Percentiles rank a stretch among this genome's conserved stretches.
Conservation (phyloP, 2,797 vertebrate species). For the Hemitrygon akajei region DNA sequence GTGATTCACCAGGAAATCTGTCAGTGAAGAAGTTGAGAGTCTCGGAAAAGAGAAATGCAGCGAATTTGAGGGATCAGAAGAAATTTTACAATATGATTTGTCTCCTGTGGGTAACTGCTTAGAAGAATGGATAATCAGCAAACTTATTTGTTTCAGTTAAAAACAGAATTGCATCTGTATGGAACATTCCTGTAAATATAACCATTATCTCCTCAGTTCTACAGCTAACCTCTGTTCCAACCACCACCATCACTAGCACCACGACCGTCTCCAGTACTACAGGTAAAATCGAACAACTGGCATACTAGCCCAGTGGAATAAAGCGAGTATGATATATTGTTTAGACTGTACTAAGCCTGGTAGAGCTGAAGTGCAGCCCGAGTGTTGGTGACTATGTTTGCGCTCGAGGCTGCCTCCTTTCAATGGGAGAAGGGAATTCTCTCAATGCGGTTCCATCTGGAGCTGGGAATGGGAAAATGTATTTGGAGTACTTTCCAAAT, state of each 20-base stretch:
- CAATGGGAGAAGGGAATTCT: background rate
- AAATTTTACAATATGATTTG: background rate
- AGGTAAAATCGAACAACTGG: background rate
- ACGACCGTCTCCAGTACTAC: background rate
- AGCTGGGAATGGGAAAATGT: background rate
- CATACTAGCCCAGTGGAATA: background rate
- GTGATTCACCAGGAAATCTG: background rate
- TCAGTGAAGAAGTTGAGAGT: background rate
- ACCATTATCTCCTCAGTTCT: slow-evolving; percentile 21
- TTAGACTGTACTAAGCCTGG: no score
- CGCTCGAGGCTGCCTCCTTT: no score
- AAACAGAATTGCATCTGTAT: background rate
- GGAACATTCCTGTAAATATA: background rate
- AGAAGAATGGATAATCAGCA: no score
- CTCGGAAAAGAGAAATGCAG: background rate
- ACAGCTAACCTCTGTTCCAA: background rate
- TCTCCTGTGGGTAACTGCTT: background rate
- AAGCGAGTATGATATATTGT: background rate
- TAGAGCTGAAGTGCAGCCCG: no score
- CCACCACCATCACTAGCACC: background rate
- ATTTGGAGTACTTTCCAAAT: background rate
- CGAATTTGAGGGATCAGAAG: background rate
- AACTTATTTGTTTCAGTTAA: background rate
- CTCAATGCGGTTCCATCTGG: background rate
- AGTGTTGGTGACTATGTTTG: background rate